Evolutionary conservation across 2,797 vertebrate genomes (phyloP).

Genomic region (Lerista edwardsae): DNA sequence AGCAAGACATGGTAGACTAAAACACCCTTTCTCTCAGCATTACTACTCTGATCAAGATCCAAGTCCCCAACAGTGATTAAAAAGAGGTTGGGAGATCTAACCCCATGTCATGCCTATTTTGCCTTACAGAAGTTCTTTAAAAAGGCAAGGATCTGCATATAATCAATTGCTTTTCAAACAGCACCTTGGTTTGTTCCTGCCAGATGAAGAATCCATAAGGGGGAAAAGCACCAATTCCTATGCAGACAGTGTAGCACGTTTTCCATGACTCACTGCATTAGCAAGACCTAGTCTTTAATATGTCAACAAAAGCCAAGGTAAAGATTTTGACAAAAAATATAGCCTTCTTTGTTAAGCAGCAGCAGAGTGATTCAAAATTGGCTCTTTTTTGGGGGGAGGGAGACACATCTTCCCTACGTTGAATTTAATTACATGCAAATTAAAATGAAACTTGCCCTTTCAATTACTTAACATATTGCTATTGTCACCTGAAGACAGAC

Average conservation of each 20-base stretch:
- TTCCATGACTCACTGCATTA: background rate
- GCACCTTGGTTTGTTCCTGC: background rate
- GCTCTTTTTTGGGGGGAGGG: background rate
- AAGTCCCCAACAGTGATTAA: background rate
- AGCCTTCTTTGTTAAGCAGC: background rate
- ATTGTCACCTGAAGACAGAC: slow-evolving; percentile 9
- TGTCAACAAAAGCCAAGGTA: background rate
- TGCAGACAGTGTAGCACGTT: background rate
- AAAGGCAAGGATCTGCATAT: background rate
- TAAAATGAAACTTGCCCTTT: slow-evolving; percentile 3
- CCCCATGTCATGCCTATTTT: background rate
- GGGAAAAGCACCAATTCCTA: background rate
- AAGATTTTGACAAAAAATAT: background rate
- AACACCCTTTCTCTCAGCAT: background rate
- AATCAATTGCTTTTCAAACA: background rate
- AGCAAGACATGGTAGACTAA: too few relatives aligned
- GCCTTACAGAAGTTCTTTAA: background rate
- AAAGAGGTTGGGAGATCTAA: background rate
- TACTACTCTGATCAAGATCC: background rate
- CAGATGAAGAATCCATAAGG: background rate
- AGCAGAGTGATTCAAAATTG: background rate
- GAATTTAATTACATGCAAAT: slow-evolving; percentile 10
- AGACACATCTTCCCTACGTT: background rate
- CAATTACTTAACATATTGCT: background rate
- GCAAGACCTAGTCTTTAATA: background rate